phyloP scores from a whole-genome alignment of 2,797 vertebrate species.

The Thamnophis elegans region DNA sequence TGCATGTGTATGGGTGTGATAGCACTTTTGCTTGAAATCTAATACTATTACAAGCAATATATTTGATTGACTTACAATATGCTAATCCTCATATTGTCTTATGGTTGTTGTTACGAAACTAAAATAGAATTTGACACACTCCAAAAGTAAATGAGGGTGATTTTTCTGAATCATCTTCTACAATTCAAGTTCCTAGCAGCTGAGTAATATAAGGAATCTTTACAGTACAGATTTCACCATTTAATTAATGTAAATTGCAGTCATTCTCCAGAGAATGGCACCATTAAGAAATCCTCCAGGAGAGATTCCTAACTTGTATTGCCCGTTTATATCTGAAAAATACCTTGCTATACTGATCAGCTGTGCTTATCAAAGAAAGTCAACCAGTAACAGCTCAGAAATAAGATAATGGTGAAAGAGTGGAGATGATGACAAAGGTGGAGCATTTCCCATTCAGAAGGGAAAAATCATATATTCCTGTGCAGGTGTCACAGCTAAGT shows the following conservation, averaged over 20 bases:
- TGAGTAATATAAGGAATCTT: not conserved
- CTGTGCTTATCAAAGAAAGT: not conserved
- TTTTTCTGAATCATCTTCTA: not conserved
- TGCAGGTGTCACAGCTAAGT: constrained; percentile 17
- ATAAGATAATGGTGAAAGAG: constrained; percentile 4
- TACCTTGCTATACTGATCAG: not conserved
- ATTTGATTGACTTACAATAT: not conserved
- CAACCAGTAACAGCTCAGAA: not conserved
- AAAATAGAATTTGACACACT: not conserved
- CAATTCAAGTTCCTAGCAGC: not conserved
- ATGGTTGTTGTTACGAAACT: not conserved
- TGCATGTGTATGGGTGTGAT: too few relatives aligned
- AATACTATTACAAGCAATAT: not conserved
- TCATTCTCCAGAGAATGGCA: not conserved
- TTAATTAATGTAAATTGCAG: constrained; percentile 4
- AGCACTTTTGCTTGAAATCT: not conserved
- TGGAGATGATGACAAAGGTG: constrained; percentile 6
- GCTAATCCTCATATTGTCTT: not conserved
- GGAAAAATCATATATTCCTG: constrained; percentile 2
- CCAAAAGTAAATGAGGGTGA: not conserved
- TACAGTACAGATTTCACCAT: not conserved
- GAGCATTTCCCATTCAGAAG: constrained; percentile 4
- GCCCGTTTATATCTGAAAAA: not conserved
- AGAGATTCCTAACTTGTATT: not conserved
- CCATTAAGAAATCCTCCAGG: constrained; percentile 5